These are phyloP conservation scores for Archaeoteleia sp. DNA, from an alignment of 2,888 invertebrate genomes.

Conservation along the genomic window DNA sequence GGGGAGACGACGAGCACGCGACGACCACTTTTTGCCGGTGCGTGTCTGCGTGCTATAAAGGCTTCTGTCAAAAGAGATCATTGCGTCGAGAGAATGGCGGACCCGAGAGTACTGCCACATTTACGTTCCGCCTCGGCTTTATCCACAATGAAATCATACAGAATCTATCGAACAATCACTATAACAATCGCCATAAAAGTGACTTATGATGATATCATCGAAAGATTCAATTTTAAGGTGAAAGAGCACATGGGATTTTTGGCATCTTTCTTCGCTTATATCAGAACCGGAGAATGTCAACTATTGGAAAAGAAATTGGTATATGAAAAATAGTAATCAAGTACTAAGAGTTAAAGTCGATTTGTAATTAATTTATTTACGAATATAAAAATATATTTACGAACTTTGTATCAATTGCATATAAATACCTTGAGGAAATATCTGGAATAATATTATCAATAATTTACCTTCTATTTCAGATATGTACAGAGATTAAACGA, in stretches of 20 bases:
- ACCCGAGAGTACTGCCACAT: constrained; percentile 11
- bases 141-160: too few species aligned
- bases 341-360: too few species aligned
- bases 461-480: background rate
- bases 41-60: constrained; percentile 30
- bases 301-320: too few species aligned
- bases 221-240: too few species aligned
- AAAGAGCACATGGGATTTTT: too few species aligned
- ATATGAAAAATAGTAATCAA: too few species aligned
- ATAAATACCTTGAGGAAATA: background rate
- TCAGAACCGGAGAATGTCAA: too few species aligned
- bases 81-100: constrained; percentile 21
- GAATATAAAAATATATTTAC: background rate
- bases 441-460: background rate
- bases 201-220: constrained; percentile 41
- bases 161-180: constrained; percentile 25
- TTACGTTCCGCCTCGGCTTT: constrained; percentile 10
- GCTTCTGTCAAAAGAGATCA: constrained; percentile 42
- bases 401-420: too few species aligned
- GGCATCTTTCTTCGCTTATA: too few species aligned
- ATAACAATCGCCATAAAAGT: constrained; percentile 32
- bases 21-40: constrained; percentile 22
- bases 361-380: background rate
- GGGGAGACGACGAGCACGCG: constrained; percentile 27
- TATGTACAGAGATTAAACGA: background rate